Base-by-base conservation (phyloP, 1,140 invertebrate genomes). In the Geopemphigus sp. region DNA sequence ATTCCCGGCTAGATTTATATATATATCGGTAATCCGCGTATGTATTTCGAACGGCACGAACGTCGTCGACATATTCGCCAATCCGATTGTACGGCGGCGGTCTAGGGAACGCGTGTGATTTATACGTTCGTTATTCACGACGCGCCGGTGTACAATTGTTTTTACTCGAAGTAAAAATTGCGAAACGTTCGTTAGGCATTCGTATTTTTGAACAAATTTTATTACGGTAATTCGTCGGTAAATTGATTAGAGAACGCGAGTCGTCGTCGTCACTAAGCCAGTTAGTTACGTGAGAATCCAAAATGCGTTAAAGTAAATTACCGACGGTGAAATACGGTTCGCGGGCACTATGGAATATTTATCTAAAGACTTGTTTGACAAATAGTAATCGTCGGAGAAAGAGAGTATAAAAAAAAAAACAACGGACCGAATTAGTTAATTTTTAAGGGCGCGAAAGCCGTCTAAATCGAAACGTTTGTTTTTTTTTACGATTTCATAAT, bases 371-470 rank as follows among this genome's bases (percentile, higher is more conserved):
- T 39, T 11, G 29, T 64, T 64, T 64, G 29, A 64, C 26, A 32
- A 64, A 64, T n/a, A 64, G n/a, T 64, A 64, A 32, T 64, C 17
- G 29, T 32, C 32, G 32, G 17, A 63, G 29, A n/a, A n/a, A n/a
- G n/a, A n/a, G n/a, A n/a, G n/a, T n/a, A n/a, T n/a, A 39, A 63
- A 19, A 19, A 32, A 61, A 61, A 1, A 14, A 15, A 17, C n/a
- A 26, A 64, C 29, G 17, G 19, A 2, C 29, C 17, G 4, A 64
- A 64, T 39, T 19, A 64, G 61, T 64, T 39, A n/a, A 64, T 63
- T 63, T 39, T 39, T 64, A n/a, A 32, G 2, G n/a, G 32, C 12
- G 19, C 15, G 26, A 59, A 39, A 64, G 29, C 11, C 32, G 8
- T 39, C 3, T 39, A 39, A 39, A 39, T 39, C 32, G 8, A 39